A percentile compares a stretch with the other conserved stretches of the same genome.
phyloP scores from a whole-genome alignment of 2,888 invertebrate species.

The Clepsis dumicolana region DNA sequence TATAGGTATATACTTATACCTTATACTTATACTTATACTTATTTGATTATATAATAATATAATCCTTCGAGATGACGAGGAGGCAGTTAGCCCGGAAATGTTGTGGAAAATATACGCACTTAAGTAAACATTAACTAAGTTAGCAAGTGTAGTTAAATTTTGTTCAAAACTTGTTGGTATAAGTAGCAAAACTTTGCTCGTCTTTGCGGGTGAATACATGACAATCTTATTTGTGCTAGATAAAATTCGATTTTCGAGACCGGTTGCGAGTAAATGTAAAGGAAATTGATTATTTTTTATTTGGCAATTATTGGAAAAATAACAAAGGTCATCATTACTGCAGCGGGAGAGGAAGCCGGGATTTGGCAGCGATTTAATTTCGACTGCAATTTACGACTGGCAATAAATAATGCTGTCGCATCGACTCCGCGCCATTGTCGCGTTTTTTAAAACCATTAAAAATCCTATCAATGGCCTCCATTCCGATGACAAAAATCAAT shows the following conservation, averaged over 20 bases:
- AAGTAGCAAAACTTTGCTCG: neutral
- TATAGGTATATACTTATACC: too few relatives aligned
- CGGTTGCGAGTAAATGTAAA: neutral
- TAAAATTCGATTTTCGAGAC: neutral
- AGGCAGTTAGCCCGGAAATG: neutral
- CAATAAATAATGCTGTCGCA: slow-evolving; percentile 78
- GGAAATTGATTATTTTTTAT: slow-evolving; percentile 59
- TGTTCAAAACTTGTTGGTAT: neutral
- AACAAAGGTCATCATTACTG: slow-evolving; percentile 69
- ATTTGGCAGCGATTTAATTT: slow-evolving; percentile 81
- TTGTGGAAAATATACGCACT: neutral
- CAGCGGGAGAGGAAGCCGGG: slow-evolving; percentile 67
- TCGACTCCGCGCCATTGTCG: slow-evolving; percentile 77
- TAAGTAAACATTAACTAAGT: neutral
- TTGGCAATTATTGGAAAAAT: slow-evolving; percentile 74
- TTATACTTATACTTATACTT: too few relatives aligned
- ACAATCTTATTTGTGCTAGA: neutral
- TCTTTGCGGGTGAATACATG: neutral
- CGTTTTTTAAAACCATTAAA: slow-evolving; percentile 84
- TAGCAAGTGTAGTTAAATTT: neutral
- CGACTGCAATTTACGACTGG: slow-evolving; percentile 79
- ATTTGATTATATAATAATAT: too few relatives aligned
- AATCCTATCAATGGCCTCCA: slow-evolving; percentile 80
- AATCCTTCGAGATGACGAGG: slow-evolving; percentile 15
- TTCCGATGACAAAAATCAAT: slow-evolving; percentile 74